phyloP scores from a whole-genome alignment of 2,113 vertebrate species.

The Melierax canorus region DNA sequence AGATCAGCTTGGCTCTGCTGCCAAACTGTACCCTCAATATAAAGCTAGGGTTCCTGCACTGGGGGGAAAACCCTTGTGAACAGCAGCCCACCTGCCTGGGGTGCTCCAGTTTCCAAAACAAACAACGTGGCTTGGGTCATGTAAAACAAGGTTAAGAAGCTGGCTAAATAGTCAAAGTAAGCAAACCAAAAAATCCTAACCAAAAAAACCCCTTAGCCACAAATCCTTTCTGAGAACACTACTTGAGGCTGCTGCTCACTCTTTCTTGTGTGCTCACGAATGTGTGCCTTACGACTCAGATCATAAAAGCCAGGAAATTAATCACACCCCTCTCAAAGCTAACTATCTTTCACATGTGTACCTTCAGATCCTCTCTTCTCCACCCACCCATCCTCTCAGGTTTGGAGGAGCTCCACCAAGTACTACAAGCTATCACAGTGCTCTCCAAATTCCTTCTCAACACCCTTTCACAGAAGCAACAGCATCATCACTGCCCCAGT shows the following conservation, averaged over 20 bases:
- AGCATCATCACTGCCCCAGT: background rate
- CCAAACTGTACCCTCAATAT: background rate
- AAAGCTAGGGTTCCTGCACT: background rate
- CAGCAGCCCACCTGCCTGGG: background rate
- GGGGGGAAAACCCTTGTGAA: background rate
- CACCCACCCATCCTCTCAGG: background rate
- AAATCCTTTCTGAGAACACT: background rate
- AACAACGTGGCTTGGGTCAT: background rate
- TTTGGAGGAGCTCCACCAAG: background rate
- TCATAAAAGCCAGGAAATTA: background rate
- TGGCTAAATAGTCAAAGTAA: background rate
- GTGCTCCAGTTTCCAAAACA: slow-evolving; percentile 23
- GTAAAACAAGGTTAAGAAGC: background rate
- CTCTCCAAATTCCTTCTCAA: background rate
- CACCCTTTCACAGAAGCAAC: background rate
- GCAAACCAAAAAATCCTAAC: background rate
- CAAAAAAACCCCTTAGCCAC: background rate
- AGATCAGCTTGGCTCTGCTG: background rate
- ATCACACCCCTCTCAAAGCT: background rate
- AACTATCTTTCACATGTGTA: background rate
- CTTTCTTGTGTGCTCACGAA: background rate
- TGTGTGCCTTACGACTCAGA: background rate
- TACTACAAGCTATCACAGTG: background rate
- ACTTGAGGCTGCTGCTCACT: background rate
- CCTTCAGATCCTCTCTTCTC: background rate